phyloP scores from a whole-genome alignment of 2,113 vertebrate genomes.

The Trogon surrucura region DNA sequence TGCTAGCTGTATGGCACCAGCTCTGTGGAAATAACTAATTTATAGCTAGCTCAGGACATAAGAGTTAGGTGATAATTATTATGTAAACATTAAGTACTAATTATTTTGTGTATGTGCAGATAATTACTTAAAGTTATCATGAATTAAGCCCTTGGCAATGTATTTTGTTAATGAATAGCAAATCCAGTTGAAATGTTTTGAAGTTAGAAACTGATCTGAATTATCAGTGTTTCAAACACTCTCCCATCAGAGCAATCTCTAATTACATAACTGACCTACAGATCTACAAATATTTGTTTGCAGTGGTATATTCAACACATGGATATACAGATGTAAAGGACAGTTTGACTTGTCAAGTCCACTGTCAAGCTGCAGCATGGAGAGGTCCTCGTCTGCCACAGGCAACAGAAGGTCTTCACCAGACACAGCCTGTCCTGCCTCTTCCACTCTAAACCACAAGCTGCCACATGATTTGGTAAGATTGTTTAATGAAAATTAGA shows the following conservation, averaged over 20 bases:
- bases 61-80: accelerated
- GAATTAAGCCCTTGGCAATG: not conserved
- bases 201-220: not conserved
- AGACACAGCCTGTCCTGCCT: not conserved
- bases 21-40: not conserved
- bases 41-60: not conserved
- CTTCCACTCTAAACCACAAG: not conserved
- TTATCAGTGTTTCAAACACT: not conserved
- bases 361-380: not conserved
- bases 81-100: accelerated
- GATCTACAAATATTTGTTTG: not conserved
- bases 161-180: not conserved
- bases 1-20: not conserved
- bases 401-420: no score
- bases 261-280: not conserved
- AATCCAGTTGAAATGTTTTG: not conserved
- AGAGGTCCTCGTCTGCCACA: not conserved
- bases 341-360: not conserved
- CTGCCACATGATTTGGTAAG: not conserved
- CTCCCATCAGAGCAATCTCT: not conserved
- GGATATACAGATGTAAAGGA: not conserved
- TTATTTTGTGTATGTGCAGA: not conserved
- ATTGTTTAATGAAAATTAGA: not conserved
- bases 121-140: not conserved
- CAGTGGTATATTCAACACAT: not conserved